Evolutionary conservation across 2,113 vertebrate species (phyloP), one percentile per base, ranked within the genome.

Genomic region (Romanogobio albipinnatus): DNA sequence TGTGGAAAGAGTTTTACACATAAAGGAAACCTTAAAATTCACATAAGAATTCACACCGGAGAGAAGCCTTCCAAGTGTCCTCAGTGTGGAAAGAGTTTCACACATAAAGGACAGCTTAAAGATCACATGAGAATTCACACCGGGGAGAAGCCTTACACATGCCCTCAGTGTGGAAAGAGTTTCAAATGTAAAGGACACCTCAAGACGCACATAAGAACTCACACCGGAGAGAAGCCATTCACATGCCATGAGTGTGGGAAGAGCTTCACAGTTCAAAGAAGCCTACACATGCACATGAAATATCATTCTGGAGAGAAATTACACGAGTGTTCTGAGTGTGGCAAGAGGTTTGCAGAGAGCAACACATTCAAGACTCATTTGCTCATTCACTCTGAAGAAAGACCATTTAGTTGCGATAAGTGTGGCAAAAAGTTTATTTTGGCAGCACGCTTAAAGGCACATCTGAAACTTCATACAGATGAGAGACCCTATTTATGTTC

Each of bases 161-260:
- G 75, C 10, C 51, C 51, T 33, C 51, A 36, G 9, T 77, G 75
- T 22, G 75, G 51, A 36, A 77, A 77, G 75, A 77, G 29, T 3
- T 77, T 77, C 24, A 36, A 77, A 36, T 56, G 71, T 26, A 74
- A 74, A 74, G 71, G 71, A 49, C 71, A 74, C 71, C 71, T 74
- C 0, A 74, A 74, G 71, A 74, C 71, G 0, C 71, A 74, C 71
- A 47, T 47, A 45, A 49, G 71, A 26, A 74, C 71, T 74, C 70
- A 74, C 71, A 74, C 43, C 13, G 71, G 70, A 74, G 71, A 47
- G 43, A 74, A 74, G 11, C 71, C 71, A 2, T 74, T 47, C 43
- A 1, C 71, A 0, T 74, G 71, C 71, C 71, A 1, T n/a, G 43
- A 74, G 43, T 74, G 71, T 13, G 71, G 71, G 43, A 74, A 74